Evolutionary conservation across 2,797 vertebrate species (phyloP).

Genomic region (Acanthiza pusilla): DNA sequence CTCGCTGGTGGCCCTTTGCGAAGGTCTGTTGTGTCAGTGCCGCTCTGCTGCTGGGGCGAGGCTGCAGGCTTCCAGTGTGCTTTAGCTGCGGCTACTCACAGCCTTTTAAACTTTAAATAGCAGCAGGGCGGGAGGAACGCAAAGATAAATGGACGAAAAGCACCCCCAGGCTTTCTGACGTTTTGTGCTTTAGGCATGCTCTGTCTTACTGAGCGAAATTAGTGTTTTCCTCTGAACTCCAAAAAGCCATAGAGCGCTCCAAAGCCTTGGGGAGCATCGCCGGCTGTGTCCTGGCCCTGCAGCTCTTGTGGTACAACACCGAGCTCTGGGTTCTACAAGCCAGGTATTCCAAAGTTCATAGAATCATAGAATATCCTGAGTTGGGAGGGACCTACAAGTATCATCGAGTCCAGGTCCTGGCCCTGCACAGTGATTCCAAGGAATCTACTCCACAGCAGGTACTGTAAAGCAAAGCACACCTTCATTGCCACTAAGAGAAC

Average conservation of each 20-base stretch:
- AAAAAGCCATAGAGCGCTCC: fast-evolving
- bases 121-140: not conserved
- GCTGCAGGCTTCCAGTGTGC: fast-evolving
- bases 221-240: not conserved
- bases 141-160: not conserved
- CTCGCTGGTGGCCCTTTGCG: not conserved
- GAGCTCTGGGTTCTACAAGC: fast-evolving
- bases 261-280: fast-evolving
- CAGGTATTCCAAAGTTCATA: not conserved
- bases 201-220: not conserved
- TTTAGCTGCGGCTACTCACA: fast-evolving
- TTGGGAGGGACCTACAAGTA: not conserved
- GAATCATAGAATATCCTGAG: not conserved
- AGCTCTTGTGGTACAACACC: fast-evolving
- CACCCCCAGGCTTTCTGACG: not conserved
- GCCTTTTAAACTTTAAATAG: not conserved
- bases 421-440: not conserved
- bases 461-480: too few species aligned
- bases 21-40: not conserved
- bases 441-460: too few species aligned
- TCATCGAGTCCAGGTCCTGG: not conserved
- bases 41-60: not conserved
- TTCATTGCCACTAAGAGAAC: not conserved
- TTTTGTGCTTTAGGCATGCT: not conserved
- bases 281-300: fast-evolving